A percentile compares a stretch with the other conserved stretches of the same genome.
phyloP scores from a whole-genome alignment of 2,797 vertebrate species.

The Meda fulgida region DNA sequence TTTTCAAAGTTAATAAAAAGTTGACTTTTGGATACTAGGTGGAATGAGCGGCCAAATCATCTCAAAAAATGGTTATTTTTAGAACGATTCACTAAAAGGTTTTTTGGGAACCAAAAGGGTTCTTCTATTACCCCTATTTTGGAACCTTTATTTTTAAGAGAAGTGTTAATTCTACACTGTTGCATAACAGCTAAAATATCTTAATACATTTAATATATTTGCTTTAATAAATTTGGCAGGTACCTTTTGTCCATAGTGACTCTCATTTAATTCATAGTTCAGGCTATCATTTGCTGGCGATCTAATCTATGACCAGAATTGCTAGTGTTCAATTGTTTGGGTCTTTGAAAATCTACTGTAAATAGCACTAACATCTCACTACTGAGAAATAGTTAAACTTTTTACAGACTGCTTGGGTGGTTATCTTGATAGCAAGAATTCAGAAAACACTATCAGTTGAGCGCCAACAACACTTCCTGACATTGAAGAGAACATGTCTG shows the following conservation, averaged over 20 bases:
- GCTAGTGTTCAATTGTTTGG: not conserved
- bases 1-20: too few species aligned
- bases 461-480: slow-evolving; percentile 38
- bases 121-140: too few species aligned
- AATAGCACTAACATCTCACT: not conserved
- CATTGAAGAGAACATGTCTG: not conserved
- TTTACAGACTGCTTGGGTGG: not conserved
- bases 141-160: too few species aligned
- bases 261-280: not conserved
- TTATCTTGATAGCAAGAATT: slow-evolving; percentile 29
- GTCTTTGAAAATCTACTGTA: not conserved
- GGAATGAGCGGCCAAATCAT: too few species aligned
- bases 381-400: not conserved
- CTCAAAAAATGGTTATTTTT: too few species aligned
- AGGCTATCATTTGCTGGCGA: not conserved
- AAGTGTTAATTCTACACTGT: not conserved
- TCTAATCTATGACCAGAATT: not conserved
- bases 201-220: not conserved
- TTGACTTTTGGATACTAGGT: too few species aligned
- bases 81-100: too few species aligned
- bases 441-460: slow-evolving; percentile 45
- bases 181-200: not conserved
- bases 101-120: too few species aligned
- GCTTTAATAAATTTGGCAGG: not conserved
- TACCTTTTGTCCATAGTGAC: not conserved